Conservation (phyloP, 1,140 invertebrate genomes). For the Leptonema lineaticorne region DNA sequence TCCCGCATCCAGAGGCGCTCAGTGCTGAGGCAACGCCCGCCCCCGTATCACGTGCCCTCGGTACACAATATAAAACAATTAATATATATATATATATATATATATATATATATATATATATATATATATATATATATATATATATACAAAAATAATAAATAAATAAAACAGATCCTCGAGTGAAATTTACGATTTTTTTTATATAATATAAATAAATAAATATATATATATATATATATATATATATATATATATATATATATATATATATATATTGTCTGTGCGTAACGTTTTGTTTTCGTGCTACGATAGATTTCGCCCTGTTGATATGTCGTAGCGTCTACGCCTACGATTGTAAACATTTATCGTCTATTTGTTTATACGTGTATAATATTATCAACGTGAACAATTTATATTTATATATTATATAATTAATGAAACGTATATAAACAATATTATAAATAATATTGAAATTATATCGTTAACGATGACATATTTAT, state of each 20-base stretch:
- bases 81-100: too few relatives aligned
- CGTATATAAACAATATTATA: background rate
- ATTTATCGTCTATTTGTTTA: background rate
- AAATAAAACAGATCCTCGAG: background rate
- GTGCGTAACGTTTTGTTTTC: too few relatives aligned
- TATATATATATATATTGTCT: too few relatives aligned
- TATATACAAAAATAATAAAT: background rate
- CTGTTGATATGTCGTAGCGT: background rate
- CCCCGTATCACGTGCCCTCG: conserved; percentile 1
- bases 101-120: too few relatives aligned
- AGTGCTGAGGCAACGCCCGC: conserved; percentile 21
- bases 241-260: too few relatives aligned
- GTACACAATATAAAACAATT: background rate
- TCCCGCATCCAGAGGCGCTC: conserved; percentile 21
- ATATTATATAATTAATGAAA: background rate
- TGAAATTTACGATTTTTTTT: too few relatives aligned
- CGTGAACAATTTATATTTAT: background rate
- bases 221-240: too few relatives aligned
- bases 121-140: too few relatives aligned
- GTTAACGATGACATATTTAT: too few relatives aligned
- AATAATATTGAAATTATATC: too few relatives aligned
- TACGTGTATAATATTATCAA: too few relatives aligned
- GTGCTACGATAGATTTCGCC: conserved; percentile 1
- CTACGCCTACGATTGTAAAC: background rate
- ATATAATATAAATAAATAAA: too few relatives aligned